Conservation (phyloP, 2,888 invertebrate species). For the Chrysolina oricalcia region DNA sequence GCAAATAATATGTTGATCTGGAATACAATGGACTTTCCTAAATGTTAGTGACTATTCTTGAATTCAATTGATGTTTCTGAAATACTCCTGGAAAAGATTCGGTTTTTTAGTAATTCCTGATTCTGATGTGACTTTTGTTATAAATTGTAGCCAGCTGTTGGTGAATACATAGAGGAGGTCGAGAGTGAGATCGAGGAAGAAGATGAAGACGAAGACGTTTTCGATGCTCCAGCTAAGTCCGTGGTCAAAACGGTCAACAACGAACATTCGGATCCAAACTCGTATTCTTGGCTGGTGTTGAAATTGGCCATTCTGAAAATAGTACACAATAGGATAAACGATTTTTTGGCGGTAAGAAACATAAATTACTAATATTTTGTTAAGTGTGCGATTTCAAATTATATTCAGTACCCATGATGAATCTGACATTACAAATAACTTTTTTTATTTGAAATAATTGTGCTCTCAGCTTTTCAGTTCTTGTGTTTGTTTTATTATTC, state of each 20-base stretch:
- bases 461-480: too few species aligned
- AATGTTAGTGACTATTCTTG: too few species aligned
- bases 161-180: slow-evolving; percentile 81
- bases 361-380: background rate
- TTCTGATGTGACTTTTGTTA: background rate
- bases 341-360: slow-evolving; percentile 79
- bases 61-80: too few species aligned
- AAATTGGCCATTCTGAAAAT: slow-evolving; percentile 91
- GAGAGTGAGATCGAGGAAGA: slow-evolving; percentile 80
- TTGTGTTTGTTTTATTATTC: too few species aligned
- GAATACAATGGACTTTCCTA: too few species aligned
- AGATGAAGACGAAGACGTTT: slow-evolving; percentile 87
- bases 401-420: too few species aligned
- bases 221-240: slow-evolving; percentile 74
- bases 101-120: too few species aligned
- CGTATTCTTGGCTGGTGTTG: slow-evolving; percentile 97
- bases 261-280: slow-evolving; percentile 94
- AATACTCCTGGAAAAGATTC: too few species aligned
- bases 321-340: slow-evolving; percentile 87
- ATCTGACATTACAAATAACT: too few species aligned
- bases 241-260: slow-evolving; percentile 77
- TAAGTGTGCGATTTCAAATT: too few species aligned
- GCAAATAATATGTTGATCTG: too few species aligned
- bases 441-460: too few species aligned
- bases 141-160: slow-evolving; percentile 77